A percentile compares a stretch with the other conserved stretches of the same genome.
Conservation (phyloP, 2,797 vertebrate species). For the Falco rusticolus region DNA sequence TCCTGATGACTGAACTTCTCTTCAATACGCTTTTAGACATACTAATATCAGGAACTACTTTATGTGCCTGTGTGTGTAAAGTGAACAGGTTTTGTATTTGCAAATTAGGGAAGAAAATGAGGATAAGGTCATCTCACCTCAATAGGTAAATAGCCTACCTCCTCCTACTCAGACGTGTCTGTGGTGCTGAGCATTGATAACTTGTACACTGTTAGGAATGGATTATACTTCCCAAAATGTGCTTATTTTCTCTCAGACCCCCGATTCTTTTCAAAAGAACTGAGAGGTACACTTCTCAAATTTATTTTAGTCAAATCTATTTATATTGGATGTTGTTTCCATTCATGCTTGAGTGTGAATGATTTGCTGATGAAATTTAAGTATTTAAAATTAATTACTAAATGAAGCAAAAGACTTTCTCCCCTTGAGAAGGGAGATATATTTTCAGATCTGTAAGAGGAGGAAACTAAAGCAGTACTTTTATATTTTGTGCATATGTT, state of each 20-base stretch:
- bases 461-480: neutral
- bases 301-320: neutral
- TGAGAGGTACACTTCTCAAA: too few relatives aligned
- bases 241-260: neutral
- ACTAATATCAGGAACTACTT: neutral
- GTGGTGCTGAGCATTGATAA: neutral
- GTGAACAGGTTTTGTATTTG: neutral
- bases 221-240: neutral
- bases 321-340: neutral
- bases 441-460: neutral
- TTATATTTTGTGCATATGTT: neutral
- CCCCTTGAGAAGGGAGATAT: neutral
- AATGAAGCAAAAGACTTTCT: neutral
- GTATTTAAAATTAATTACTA: neutral
- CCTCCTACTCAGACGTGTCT: neutral
- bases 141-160: neutral
- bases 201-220: neutral
- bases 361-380: neutral
- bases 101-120: neutral
- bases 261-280: neutral
- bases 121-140: neutral
- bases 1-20: neutral
- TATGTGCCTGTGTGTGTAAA: accelerated
- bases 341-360: neutral
- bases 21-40: neutral